These are phyloP conservation scores for Aphaenogaster ashmeadi DNA, from an alignment of 1,140 invertebrate species.

Conservation along the genomic window DNA sequence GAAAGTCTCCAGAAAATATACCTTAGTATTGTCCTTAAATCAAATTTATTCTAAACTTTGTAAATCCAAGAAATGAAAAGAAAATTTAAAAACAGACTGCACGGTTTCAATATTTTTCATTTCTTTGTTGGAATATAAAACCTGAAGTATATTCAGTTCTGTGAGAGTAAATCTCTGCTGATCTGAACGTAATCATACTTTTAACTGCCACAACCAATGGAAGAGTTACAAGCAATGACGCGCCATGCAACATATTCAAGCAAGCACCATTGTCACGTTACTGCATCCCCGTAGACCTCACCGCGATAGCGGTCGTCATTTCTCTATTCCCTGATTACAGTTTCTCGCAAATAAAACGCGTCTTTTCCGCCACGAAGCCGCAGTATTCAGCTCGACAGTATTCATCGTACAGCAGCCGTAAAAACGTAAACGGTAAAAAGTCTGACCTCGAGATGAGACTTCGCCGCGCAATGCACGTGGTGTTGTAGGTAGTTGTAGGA, in stretches of 20 bases:
- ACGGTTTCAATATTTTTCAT: not conserved
- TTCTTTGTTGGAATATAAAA: not conserved
- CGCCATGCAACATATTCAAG: not conserved
- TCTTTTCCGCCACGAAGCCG: not conserved
- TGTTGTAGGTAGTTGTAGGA: not conserved
- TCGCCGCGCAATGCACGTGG: not conserved
- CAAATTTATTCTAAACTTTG: not conserved
- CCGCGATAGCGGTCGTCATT: not conserved
- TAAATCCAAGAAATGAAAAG: not conserved
- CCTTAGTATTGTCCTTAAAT: not conserved
- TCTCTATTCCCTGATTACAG: not conserved
- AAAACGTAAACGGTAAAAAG: conserved; percentile 36
- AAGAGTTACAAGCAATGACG: conserved; percentile 1
- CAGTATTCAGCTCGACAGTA: not conserved
- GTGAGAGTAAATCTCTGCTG: not conserved
- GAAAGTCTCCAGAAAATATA: not conserved
- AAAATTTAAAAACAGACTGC: not conserved
- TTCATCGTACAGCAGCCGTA: not conserved
- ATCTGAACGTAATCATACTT: conserved; percentile 5
- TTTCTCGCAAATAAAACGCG: conserved; percentile 29
- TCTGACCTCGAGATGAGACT: conserved; percentile 27
- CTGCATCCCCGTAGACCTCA: not conserved
- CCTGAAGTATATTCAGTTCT: not conserved
- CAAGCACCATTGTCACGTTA: conserved; percentile 13
- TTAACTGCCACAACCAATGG: not conserved